A percentile compares a stretch with the other conserved stretches of the same genome.
These are phyloP conservation scores for Arctopsyche grandis DNA, from an alignment of 1,140 invertebrate genomes.

Conservation along the genomic window DNA sequence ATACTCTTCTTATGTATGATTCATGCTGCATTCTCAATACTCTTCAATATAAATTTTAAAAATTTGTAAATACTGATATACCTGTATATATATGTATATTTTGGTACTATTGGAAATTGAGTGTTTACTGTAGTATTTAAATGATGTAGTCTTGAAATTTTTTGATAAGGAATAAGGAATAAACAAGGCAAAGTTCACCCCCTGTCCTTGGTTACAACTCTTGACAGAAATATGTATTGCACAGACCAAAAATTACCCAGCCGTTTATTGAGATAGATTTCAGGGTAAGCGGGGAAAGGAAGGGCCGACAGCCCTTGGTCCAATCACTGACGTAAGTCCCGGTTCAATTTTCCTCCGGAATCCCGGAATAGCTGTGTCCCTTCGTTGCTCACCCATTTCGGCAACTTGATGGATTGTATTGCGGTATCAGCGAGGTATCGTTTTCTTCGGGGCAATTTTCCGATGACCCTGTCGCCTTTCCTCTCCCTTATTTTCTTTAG, in stretches of 20 bases:
- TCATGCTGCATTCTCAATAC: background rate
- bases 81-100: too few relatives aligned
- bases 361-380: conserved; percentile 26
- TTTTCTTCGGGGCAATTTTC: conserved; percentile 42
- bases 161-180: too few relatives aligned
- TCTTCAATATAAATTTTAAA: too few relatives aligned
- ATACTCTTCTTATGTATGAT: conserved; percentile 21
- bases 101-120: too few relatives aligned
- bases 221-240: conserved; percentile 11
- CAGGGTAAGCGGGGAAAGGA: background rate
- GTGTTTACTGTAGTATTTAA: too few relatives aligned
- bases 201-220: background rate
- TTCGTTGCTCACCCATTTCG: conserved; percentile 12
- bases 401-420: conserved; percentile 44
- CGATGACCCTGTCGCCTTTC: conserved; percentile 34
- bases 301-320: background rate
- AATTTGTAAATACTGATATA: too few relatives aligned
- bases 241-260: conserved; percentile 7
- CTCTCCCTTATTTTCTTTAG: conserved; percentile 4
- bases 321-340: conserved; percentile 16
- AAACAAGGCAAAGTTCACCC: background rate
- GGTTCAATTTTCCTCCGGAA: conserved; percentile 34
- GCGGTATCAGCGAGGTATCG: conserved; percentile 36
- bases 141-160: too few relatives aligned
- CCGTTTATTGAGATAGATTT: conserved; percentile 20